Evolutionary conservation across 2,888 invertebrate species (phyloP).

Genomic region (Synanthedon myopaeformis): DNA sequence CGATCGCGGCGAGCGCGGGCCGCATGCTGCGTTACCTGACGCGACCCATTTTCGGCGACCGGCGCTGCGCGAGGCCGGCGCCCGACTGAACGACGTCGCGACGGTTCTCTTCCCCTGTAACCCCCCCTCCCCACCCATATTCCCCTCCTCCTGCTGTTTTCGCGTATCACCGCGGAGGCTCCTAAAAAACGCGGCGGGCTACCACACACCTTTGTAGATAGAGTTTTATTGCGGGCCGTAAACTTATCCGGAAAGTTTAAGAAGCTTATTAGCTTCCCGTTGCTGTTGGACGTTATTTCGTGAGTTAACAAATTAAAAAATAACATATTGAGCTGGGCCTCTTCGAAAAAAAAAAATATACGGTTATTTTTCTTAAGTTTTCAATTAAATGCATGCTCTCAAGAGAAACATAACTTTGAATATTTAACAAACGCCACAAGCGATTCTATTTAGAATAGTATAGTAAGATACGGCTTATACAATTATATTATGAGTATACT

Average conservation of each 20-base stretch:
- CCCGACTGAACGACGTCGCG: constrained; percentile 55
- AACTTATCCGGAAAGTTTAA: constrained; percentile 25
- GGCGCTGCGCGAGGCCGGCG: constrained; percentile 63
- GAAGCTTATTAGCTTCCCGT: constrained; percentile 35
- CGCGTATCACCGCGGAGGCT: constrained; percentile 9
- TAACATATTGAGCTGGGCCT: no score
- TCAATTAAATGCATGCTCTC: no score
- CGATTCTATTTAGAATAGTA: no score
- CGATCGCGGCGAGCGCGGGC: constrained; percentile 62
- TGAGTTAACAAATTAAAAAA: no score
- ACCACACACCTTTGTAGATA: constrained; percentile 13
- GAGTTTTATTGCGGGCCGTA: constrained; percentile 52
- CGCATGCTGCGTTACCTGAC: constrained; percentile 61
- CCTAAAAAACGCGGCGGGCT: constrained; percentile 10
- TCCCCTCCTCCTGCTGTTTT: constrained; percentile 11
- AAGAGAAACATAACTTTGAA: no score
- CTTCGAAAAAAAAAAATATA: no score
- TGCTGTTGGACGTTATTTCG: neutral
- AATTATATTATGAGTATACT: no score
- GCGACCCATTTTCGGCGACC: constrained; percentile 46
- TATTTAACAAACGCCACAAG: no score
- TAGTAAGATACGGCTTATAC: no score
- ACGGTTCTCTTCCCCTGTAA: constrained; percentile 21
- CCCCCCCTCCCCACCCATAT: constrained; percentile 15
- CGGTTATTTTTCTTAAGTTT: no score